Evolutionary conservation across 2,888 invertebrate genomes (phyloP).

Genomic region (Byasa hedistus): DNA sequence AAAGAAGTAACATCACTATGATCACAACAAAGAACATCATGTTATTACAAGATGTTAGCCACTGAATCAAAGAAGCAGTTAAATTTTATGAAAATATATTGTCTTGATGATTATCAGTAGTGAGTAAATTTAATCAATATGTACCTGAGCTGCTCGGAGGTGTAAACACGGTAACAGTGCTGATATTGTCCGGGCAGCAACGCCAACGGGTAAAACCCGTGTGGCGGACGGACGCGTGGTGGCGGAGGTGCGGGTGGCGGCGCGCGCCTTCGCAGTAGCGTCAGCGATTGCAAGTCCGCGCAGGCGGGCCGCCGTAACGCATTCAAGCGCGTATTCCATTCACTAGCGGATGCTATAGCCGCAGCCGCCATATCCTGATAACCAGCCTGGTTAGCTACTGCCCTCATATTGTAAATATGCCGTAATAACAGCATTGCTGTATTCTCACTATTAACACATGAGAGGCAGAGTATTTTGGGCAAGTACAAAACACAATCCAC

Average conservation of each 20-base stretch:
- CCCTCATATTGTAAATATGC: no score
- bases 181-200: constrained; percentile 98
- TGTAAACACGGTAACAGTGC: constrained; percentile 89
- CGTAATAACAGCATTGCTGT: no score
- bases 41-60: no score
- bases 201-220: constrained; percentile 91
- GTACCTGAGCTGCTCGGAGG: constrained; percentile 86
- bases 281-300: constrained; percentile 95
- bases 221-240: constrained; percentile 66
- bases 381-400: no score
- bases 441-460: no score
- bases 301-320: constrained; percentile 87
- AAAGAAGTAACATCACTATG: no score
- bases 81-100: no score
- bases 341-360: constrained; percentile 91
- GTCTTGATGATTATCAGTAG: not conserved
- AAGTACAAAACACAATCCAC: no score
- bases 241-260: constrained; percentile 36
- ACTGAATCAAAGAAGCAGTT: no score
- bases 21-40: no score
- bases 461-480: no score
- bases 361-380: constrained; percentile 88
- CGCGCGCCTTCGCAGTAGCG: constrained; percentile 83
- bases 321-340: constrained; percentile 94
- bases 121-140: not conserved